Evolutionary conservation across 2,113 vertebrate genomes (phyloP), one percentile per base, ranked within the genome.

Genomic region (Xiphophorus maculatus): DNA sequence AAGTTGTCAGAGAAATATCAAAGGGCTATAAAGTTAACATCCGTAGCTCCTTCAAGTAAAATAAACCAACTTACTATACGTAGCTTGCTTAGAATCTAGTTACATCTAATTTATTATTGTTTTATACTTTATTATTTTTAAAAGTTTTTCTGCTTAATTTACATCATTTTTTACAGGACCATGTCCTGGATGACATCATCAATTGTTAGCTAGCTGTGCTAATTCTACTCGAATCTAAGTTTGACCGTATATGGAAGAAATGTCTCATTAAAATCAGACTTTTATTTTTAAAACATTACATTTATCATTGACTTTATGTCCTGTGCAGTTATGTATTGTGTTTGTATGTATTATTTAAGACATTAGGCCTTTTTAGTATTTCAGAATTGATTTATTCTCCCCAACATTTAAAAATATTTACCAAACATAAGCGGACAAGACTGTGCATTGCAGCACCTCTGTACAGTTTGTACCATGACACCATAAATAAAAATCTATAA

Each of bases 401-500:
- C 67, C 68, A 65, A 91, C 92, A 92, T 90, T 93, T 88, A 85
- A 91, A 93, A 93, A 89, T 89, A 82, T 91, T 89, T 90, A 85
- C 88, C 84, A 86, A 91, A 92, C 87, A 83, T 68, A 89, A 92
- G 83, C 89, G 81, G 82, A 91, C 84, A 54, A 82, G 79, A 88
- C 75, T 63, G 88, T 84, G 83, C 85, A 72, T 35, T 63, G 81
- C 79, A 76, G 89, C 87, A 91, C 82, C n/a, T 79, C 71, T 90
- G 84, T 83, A 87, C 86, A 90, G 64, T 82, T 80, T 88, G 84
- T 83, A 90, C 89, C 76, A 30, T 63, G 44, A 92, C 83, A 91
- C 79, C 85, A 90, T 90, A 93, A 94, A 93, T 90, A 92, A 89
- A 92, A 91, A 87, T 90, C 90, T 92, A 92, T 86, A 91, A 93